These are phyloP conservation scores for Chelon auratus DNA, from an alignment of 2,797 vertebrate species.

Conservation along the genomic window DNA sequence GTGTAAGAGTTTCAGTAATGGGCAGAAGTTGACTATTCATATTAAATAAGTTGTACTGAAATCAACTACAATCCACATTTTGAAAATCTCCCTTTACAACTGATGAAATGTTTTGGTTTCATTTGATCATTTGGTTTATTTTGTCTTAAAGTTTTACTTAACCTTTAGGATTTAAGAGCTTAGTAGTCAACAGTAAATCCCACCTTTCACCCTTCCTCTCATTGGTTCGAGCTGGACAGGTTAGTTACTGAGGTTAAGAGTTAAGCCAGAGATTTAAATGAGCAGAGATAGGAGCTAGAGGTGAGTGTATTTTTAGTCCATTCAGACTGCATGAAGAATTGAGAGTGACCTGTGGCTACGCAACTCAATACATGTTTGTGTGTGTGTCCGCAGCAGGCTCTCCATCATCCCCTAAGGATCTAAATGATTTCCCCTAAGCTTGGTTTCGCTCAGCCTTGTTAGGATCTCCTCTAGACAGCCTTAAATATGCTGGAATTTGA, in stretches of 20 bases:
- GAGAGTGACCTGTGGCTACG: conserved; percentile 5
- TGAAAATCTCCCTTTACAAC: background rate
- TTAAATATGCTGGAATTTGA: too few species aligned
- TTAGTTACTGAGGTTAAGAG: conserved; percentile 36
- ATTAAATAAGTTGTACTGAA: background rate
- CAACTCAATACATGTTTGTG: too few species aligned
- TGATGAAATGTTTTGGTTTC: background rate
- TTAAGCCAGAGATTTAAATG: conserved; percentile 65
- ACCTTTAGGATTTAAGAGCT: conserved; percentile 36
- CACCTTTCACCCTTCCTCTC: conserved; percentile 30
- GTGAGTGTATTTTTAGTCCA: conserved; percentile 58
- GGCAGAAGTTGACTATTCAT: background rate
- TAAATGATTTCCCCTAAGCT: too few species aligned
- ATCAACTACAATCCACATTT: too few species aligned
- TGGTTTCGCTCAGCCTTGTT: too few species aligned
- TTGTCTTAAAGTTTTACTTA: conserved; percentile 23
- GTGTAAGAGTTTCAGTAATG: background rate
- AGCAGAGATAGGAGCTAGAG: conserved; percentile 35
- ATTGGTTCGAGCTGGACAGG: conserved; percentile 23
- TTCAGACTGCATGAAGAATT: conserved; percentile 18
- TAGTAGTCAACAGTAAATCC: conserved; percentile 23
- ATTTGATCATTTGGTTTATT: background rate
- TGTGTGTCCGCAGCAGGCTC: too few species aligned
- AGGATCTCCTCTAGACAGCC: too few species aligned
- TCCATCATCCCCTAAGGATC: too few species aligned